Base-by-base conservation (phyloP, 2,888 invertebrate genomes). In the Microdon myrmicae region DNA sequence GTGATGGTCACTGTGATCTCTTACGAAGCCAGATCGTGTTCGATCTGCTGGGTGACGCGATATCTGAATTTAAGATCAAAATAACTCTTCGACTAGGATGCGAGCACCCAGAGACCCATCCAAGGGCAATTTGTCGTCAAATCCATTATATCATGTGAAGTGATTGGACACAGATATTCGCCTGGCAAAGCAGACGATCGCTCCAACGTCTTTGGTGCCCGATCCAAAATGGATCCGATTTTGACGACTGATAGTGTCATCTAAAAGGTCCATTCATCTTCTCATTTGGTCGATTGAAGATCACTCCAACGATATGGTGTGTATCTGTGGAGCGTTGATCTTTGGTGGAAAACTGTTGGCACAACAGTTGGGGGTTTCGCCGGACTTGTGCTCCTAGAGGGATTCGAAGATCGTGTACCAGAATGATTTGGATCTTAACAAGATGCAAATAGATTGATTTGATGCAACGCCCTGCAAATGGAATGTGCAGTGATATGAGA, bases 231-330 rank as follows among this genome's bases (percentile, higher is more conserved):
- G 56, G 47, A 64, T 64, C 58, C 66, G 66, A 66, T 66, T 25
- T 44, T 38, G n/a, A 23, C 43, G 22, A 44, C 59, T 54, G 66
- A 66, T 66, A 48, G 23, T 66, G 66, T 66, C 66, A 66, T 58
- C 59, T 66, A 66, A 66, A 59, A 66, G 66, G 66, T 54, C 59
- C 66, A 66, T 66, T 59, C 66, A 66, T 66, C 66, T 66, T 66
- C 47, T 12, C 47, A 47, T 51, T 48, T 64, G 28, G 41, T 28
- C 51, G 64, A 64, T 64, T 45, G 43, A 20, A 64, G 64, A 64
- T 64, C 26, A 41, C 32, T 28, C 9, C 47, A 14, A 4, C 43
- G 64, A 64, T 64, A 64, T 28, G 23, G 8, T 22, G 9, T 23
- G 56, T 64, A 58, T 64, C 58, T 58, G 51, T 34, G 29, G 45